phyloP scores from a whole-genome alignment of 2,888 invertebrate species.

The Glyphotaelius pellucidus region DNA sequence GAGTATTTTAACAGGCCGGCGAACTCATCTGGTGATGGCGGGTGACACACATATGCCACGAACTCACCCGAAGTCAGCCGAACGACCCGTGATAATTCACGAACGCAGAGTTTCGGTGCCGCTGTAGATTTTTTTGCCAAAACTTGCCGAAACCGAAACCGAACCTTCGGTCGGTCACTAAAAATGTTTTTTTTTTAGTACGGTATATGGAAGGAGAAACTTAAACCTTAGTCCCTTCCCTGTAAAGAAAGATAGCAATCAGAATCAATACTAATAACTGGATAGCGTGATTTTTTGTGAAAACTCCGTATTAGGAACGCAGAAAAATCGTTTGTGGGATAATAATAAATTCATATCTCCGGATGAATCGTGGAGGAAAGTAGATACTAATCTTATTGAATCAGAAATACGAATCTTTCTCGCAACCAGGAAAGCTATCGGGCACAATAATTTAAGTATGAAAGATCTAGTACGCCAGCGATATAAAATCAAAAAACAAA shows the following conservation, averaged over 20 bases:
- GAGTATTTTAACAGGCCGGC: no score
- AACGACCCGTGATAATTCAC: no score
- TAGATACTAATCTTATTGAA: no score
- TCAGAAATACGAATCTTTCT: neutral
- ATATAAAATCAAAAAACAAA: neutral
- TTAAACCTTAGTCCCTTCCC: neutral
- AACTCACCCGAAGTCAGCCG: no score
- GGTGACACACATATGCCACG: no score
- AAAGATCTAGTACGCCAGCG: neutral
- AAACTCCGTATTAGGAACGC: neutral
- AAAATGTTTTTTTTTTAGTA: neutral
- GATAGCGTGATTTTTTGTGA: conserved; percentile 5
- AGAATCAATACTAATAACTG: conserved; percentile 10
- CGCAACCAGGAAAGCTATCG: neutral
- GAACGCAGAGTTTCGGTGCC: no score
- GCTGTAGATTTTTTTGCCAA: no score
- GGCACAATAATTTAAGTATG: neutral
- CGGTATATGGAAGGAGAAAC: neutral
- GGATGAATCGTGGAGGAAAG: neutral
- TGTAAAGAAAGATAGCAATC: neutral
- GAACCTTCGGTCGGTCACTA: no score
- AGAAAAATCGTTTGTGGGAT: neutral
- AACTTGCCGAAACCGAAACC: no score
- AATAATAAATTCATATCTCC: neutral
- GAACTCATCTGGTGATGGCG: no score